Evolutionary conservation across 2,113 vertebrate species (phyloP).

Genomic region (Bubo blakistoni): DNA sequence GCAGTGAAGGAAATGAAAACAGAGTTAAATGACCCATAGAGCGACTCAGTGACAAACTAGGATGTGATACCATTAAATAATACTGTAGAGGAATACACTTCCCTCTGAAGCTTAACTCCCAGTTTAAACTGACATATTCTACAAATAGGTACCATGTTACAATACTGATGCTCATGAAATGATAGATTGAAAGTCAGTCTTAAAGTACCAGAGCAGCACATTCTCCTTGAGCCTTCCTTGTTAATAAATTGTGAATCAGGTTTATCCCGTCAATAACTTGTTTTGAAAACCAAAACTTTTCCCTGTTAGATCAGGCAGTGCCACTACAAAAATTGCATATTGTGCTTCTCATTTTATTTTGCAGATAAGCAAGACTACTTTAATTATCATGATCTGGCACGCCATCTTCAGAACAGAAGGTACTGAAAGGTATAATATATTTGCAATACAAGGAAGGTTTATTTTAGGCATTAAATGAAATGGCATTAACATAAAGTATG

Average conservation of each 20-base stretch:
- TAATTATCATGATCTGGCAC: neutral
- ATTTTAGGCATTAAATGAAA: neutral
- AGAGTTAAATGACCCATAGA: neutral
- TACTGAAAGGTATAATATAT: neutral
- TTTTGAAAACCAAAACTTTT: neutral
- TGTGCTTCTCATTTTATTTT: conserved; percentile 22
- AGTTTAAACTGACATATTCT: neutral
- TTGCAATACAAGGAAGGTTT: neutral
- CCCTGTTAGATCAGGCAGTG: neutral
- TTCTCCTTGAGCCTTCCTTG: neutral
- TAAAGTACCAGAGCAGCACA: neutral
- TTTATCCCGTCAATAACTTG: neutral
- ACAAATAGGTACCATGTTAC: neutral
- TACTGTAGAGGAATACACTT: neutral
- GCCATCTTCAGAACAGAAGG: neutral
- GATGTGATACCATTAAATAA: neutral
- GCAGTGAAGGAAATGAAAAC: neutral
- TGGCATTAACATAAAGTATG: neutral
- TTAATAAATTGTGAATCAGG: neutral
- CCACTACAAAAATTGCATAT: neutral
- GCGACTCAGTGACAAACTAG: neutral
- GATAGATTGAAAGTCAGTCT: neutral
- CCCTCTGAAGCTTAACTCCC: neutral
- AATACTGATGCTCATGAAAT: neutral
- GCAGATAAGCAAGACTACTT: neutral